phyloP scores from a whole-genome alignment of 2,797 vertebrate genomes.

The Bufotes viridis region DNA sequence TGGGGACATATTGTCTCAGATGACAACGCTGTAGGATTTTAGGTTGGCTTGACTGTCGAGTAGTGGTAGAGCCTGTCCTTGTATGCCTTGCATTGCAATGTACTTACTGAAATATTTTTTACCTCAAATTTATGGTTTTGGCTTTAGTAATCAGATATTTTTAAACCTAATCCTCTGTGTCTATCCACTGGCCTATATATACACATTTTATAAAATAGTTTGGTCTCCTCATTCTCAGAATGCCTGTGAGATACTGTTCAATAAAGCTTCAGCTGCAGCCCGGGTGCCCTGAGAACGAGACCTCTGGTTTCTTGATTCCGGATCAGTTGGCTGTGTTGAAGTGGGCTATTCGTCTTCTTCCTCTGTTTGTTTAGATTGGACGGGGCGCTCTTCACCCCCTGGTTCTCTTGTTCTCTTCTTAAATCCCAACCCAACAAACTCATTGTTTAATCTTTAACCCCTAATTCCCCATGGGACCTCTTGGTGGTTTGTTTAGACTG shows the following conservation, averaged over 20 bases:
- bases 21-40: not conserved
- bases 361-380: conserved; percentile 41
- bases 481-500: conserved; percentile 2
- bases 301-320: not conserved
- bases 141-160: not conserved
- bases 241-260: not conserved
- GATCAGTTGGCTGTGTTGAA: conserved; percentile 26
- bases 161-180: not conserved
- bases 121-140: not conserved
- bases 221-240: not conserved
- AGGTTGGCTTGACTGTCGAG: not conserved
- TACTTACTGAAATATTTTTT: not conserved
- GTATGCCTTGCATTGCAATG: not conserved
- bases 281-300: conserved; percentile 25
- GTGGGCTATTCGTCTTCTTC: conserved; percentile 12
- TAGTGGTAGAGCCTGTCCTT: not conserved
- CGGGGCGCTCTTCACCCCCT: not conserved
- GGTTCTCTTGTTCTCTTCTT: not conserved
- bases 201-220: not conserved
- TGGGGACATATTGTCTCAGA: too few species aligned
- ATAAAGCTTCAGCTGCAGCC: not conserved
- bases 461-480: not conserved
- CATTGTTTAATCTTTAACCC: conserved; percentile 55
- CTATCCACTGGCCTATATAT: not conserved
- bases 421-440: conserved; percentile 42